phyloP scores from a whole-genome alignment of 2,888 invertebrate genomes.

The Desoria tigrina region DNA sequence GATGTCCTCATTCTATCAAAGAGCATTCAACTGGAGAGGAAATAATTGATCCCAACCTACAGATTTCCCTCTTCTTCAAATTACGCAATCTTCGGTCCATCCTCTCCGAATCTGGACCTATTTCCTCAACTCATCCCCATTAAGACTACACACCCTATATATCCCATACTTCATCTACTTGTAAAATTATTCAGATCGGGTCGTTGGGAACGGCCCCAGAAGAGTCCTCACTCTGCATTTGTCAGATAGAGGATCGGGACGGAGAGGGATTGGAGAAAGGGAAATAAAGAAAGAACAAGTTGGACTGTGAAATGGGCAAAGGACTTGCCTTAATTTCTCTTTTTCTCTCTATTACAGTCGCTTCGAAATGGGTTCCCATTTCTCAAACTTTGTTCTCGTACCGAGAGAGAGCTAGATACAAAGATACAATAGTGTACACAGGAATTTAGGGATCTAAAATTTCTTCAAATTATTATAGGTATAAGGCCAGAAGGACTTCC shows the following conservation, averaged over 20 bases:
- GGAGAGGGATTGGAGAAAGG: slow-evolving; percentile 6
- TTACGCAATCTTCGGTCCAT: too few relatives aligned
- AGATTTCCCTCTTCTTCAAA: slow-evolving; percentile 26
- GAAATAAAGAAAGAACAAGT: slow-evolving; percentile 21
- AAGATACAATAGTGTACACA: too few relatives aligned
- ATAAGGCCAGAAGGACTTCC: too few relatives aligned
- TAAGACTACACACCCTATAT: too few relatives aligned
- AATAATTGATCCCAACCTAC: slow-evolving; percentile 43
- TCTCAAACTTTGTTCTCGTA: not conserved
- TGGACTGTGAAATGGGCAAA: slow-evolving; percentile 18
- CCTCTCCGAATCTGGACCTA: too few relatives aligned
- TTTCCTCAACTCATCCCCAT: too few relatives aligned
- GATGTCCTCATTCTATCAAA: slow-evolving; percentile 30
- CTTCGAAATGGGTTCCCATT: slow-evolving; percentile 2
- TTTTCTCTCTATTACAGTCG: slow-evolving; percentile 26
- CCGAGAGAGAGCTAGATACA: not conserved
- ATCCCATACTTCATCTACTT: too few relatives aligned
- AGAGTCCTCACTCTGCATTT: not conserved
- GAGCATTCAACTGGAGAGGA: slow-evolving; percentile 29
- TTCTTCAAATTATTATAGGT: too few relatives aligned
- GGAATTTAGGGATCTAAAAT: too few relatives aligned
- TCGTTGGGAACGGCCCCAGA: too few relatives aligned
- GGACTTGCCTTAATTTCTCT: slow-evolving; percentile 35
- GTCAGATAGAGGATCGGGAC: too few relatives aligned
- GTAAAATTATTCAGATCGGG: slow-evolving; percentile 17